Conservation (phyloP, 53 echinoderm and acorn worm genomes). For the Astropecten irregularis region DNA sequence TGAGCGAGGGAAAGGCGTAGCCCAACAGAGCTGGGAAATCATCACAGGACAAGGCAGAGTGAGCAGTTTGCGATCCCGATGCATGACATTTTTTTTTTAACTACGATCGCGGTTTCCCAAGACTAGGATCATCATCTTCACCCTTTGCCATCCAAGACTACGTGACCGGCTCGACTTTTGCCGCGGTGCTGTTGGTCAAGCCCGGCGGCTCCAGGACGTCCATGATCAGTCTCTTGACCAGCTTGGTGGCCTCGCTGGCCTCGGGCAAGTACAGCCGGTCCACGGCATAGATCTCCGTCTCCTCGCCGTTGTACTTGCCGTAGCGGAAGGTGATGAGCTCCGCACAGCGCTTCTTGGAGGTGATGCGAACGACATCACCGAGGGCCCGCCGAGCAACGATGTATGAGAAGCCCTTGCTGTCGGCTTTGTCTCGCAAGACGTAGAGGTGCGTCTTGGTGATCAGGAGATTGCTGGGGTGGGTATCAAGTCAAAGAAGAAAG, state of each 20-base stretch:
- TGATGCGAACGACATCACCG: constrained; percentile 86
- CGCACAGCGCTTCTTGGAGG: constrained; percentile 94
- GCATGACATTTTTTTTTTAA: too few relatives aligned
- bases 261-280: constrained; percentile 86
- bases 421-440: constrained; percentile 77
- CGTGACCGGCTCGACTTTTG: neutral
- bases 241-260: constrained; percentile 88
- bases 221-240: constrained; percentile 73
- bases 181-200: neutral
- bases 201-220: constrained; percentile 23
- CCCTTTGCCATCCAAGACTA: too few relatives aligned
- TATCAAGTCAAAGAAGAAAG: too few relatives aligned
- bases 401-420: constrained; percentile 82
- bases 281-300: constrained; percentile 69
- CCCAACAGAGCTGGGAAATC: too few relatives aligned
- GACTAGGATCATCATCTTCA: too few relatives aligned
- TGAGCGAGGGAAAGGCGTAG: too few relatives aligned
- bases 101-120: too few relatives aligned
- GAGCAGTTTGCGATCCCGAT: too few relatives aligned
- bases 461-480: constrained; percentile 75
- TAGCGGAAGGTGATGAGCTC: constrained; percentile 98
- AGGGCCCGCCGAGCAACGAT: constrained; percentile 91
- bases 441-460: constrained; percentile 84
- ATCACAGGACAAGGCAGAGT: too few relatives aligned
- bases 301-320: constrained; percentile 80